Conservation (phyloP, 2,113 vertebrate genomes). For the Indicator indicator region DNA sequence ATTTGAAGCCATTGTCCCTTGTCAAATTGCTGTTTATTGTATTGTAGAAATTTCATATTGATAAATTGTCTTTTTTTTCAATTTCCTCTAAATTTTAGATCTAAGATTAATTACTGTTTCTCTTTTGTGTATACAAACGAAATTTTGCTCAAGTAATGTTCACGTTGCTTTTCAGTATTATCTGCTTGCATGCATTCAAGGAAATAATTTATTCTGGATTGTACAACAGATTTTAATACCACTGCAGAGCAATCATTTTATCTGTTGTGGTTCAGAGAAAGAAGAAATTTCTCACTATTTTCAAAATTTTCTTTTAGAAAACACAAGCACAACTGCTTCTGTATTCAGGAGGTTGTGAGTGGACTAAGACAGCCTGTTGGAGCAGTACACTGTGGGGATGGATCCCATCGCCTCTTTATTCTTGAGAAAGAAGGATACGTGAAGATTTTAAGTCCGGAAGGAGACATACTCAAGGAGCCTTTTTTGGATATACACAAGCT, state of each 20-base stretch:
- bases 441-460: slow-evolving; percentile 88
- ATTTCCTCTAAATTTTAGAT: not conserved
- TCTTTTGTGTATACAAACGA: not conserved
- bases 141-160: not conserved
- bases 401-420: slow-evolving; percentile 95
- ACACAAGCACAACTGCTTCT: slow-evolving; percentile 99
- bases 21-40: not conserved
- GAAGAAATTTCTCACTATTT: slow-evolving; percentile 14
- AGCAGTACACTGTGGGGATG: slow-evolving; percentile 90
- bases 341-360: slow-evolving; percentile 91
- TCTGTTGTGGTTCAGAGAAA: not conserved
- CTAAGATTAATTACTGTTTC: not conserved
- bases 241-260: not conserved
- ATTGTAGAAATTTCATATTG: not conserved
- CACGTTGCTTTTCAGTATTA: not conserved
- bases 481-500: slow-evolving; percentile 98
- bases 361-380: slow-evolving; percentile 91
- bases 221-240: not conserved
- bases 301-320: slow-evolving; percentile 83
- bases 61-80: not conserved
- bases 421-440: slow-evolving; percentile 97
- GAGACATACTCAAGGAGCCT: slow-evolving; percentile 92
- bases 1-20: too few relatives aligned
- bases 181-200: not conserved
- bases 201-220: not conserved